A percentile compares a stretch with the other conserved stretches of the same genome.
Evolutionary conservation across 2,797 vertebrate genomes (phyloP).

Genomic region (Odontamblyopus rebecca): DNA sequence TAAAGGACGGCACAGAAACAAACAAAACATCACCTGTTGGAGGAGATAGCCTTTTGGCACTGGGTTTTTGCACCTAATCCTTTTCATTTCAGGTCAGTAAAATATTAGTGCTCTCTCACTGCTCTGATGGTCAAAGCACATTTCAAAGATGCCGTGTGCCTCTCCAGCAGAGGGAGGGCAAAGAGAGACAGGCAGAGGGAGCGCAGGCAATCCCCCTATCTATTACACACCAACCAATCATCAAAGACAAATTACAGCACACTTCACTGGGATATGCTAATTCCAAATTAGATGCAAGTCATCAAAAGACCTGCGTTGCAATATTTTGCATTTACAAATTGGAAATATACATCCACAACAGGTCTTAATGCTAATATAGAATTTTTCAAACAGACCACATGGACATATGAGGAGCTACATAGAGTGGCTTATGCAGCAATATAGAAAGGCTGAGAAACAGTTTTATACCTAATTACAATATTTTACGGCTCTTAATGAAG

Average conservation of each 20-base stretch:
- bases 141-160: slow-evolving; percentile 71
- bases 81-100: slow-evolving; percentile 77
- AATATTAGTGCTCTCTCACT: slow-evolving; percentile 75
- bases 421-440: not conserved
- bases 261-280: slow-evolving; percentile 83
- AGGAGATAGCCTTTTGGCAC: slow-evolving; percentile 62
- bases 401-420: slow-evolving; percentile 11
- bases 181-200: slow-evolving; percentile 49
- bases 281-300: slow-evolving; percentile 81
- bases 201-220: slow-evolving; percentile 72
- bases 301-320: slow-evolving; percentile 80
- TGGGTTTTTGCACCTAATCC: slow-evolving; percentile 67
- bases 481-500: not conserved
- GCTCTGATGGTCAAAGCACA: slow-evolving; percentile 77
- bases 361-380: slow-evolving; percentile 64
- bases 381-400: slow-evolving; percentile 36
- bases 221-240: slow-evolving; percentile 81
- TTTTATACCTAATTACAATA: not conserved
- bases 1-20: slow-evolving; percentile 47
- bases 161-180: slow-evolving; percentile 55
- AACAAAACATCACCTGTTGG: slow-evolving; percentile 73
- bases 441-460: not conserved
- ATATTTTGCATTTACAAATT: slow-evolving; percentile 79
- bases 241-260: slow-evolving; percentile 83
- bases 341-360: slow-evolving; percentile 73